Evolutionary conservation across 2,797 vertebrate genomes (phyloP), one percentile per base, ranked within the genome.

Genomic region (Cuniculus paca): DNA sequence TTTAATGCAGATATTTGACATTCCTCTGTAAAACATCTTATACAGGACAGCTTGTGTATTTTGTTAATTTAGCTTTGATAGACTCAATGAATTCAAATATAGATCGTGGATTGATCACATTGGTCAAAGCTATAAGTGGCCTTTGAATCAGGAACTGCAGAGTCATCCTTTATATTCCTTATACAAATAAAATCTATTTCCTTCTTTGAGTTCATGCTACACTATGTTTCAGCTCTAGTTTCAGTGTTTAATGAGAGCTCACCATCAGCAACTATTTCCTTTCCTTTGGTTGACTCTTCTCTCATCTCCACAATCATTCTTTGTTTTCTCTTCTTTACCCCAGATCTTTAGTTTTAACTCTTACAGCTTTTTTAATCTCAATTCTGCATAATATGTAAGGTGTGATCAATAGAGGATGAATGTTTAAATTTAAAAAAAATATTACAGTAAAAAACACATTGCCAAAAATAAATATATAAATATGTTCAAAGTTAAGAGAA

Each of bases 1-100:
- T 19, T n/a, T n/a, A n/a, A 61, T 42, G 26, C 74, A 95, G 60
- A 93, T 82, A 24, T 87, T 89, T 96, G 87, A 80, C 75, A 94
- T 96, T 90, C 65, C n/a, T 94, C 60, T 94, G 92, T 91, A 96
- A 95, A 93, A 63, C 42, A 56, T 90, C 28, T 95, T 92, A 80
- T 78, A 60, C 82, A 93, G 85, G 88, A 97, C 54, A 93, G 34
- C 9, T 4, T 56, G 63, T 81, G 74, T 92, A 2, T 84, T 95
- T 90, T 89, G 50, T 50, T 82, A 72, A 91, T 89, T 63, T 81
- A 75, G 58, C 48, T 94, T 91, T 96, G 91, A 94, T 24, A 91
- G 54, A 90, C 28, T 11, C 58, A 91, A 17, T 80, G 61, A 97
- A 60, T 72, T 96, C 17, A 93, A 94, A 77, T 83, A 60, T 91